These are phyloP conservation scores for Sminthurinus signatus DNA, from an alignment of 1,140 invertebrate species.

Conservation along the genomic window DNA sequence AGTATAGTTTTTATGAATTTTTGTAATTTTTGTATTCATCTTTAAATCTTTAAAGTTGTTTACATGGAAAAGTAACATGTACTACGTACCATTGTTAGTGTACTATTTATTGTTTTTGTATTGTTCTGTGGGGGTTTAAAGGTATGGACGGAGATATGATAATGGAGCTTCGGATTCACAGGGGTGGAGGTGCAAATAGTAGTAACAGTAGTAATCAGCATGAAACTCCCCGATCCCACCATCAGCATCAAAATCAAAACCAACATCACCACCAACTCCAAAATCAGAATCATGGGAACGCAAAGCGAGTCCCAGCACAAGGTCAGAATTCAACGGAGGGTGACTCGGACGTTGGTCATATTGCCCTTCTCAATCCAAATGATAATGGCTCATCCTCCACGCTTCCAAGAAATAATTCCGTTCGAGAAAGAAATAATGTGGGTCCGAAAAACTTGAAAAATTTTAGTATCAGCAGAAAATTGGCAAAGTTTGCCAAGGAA, in stretches of 20 bases:
- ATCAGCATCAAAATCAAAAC: constrained; percentile 19
- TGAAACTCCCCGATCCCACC: constrained; percentile 8
- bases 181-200: constrained; percentile 59
- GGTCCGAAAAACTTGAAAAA: constrained; percentile 57
- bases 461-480: constrained; percentile 78
- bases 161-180: constrained; percentile 78
- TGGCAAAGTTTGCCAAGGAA: constrained; percentile 88
- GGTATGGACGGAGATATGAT: constrained; percentile 60
- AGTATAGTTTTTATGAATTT: too few relatives aligned
- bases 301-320: constrained; percentile 12
- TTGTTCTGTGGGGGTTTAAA: neutral
- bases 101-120: too few relatives aligned
- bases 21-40: too few relatives aligned
- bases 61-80: too few relatives aligned
- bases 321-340: constrained; percentile 38
- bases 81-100: too few relatives aligned
- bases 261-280: constrained; percentile 23
- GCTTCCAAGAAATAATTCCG: constrained; percentile 29
- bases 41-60: too few relatives aligned
- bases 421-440: too few relatives aligned
- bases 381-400: constrained; percentile 24
- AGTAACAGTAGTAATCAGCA: constrained; percentile 13
- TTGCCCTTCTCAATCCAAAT: constrained; percentile 22
- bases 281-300: constrained; percentile 13
- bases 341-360: constrained; percentile 29